Conservation (phyloP, 2,888 invertebrate species). For the Teleiodes luculella region DNA sequence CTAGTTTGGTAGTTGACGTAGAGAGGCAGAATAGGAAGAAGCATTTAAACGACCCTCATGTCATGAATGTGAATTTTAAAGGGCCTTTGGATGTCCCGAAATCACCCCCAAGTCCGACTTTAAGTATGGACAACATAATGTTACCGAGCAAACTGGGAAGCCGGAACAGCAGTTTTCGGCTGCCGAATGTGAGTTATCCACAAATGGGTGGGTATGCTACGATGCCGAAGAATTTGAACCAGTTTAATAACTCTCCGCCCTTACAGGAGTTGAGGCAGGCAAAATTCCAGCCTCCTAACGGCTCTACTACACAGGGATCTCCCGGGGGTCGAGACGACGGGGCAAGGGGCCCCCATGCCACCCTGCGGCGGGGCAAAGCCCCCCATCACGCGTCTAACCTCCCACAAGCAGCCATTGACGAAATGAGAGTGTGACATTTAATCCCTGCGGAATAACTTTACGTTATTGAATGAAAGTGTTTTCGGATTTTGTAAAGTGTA, state of each 20-base stretch:
- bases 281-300: conserved; percentile 79
- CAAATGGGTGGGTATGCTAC: conserved; percentile 74
- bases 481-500: conserved; percentile 37
- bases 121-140: conserved; percentile 77
- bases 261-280: conserved; percentile 78
- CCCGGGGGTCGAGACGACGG: conserved; percentile 47
- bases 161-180: conserved; percentile 66
- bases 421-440: conserved; percentile 92
- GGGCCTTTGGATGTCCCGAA: conserved; percentile 77
- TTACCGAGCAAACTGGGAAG: conserved; percentile 76
- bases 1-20: conserved; percentile 90
- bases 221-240: conserved; percentile 79
- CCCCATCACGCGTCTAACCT: conserved; percentile 80
- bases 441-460: conserved; percentile 45
- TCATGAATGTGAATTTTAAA: conserved; percentile 77
- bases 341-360: conserved; percentile 61
- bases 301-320: conserved; percentile 70
- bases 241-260: conserved; percentile 72
- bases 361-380: conserved; percentile 60
- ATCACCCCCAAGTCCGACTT: conserved; percentile 81
- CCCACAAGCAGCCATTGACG: conserved; percentile 91
- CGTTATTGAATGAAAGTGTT: conserved; percentile 47
- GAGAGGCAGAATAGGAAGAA: conserved; percentile 79
- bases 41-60: conserved; percentile 67
- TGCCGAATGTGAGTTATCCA: conserved; percentile 67